Percentiles rank a stretch among this genome's conserved stretches.
Evolutionary conservation across 2,888 invertebrate genomes (phyloP).

Genomic region (Netelia fuscicornis): DNA sequence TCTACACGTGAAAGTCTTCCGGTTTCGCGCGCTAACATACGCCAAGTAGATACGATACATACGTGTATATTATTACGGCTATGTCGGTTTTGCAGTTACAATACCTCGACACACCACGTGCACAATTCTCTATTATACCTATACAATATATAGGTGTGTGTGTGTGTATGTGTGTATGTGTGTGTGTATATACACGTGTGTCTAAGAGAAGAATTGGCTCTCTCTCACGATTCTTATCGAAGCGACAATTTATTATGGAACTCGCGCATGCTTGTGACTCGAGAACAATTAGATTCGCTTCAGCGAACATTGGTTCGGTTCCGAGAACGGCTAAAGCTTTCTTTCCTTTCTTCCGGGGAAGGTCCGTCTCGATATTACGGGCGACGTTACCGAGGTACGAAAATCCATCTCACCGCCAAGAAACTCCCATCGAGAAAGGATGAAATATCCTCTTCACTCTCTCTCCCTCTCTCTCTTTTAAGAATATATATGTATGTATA

Average conservation of each 20-base stretch:
- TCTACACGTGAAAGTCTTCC: constrained; percentile 69
- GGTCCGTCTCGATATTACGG: neutral
- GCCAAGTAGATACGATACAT: constrained; percentile 1
- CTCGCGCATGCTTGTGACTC: constrained; percentile 21
- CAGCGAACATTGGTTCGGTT: neutral
- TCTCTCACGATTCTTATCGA: constrained; percentile 50
- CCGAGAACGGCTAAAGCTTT: constrained; percentile 19
- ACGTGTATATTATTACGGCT: neutral
- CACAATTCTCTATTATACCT: neutral
- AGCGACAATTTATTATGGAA: constrained; percentile 49
- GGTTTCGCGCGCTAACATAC: constrained; percentile 63
- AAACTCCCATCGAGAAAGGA: constrained; percentile 2
- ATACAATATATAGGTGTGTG: neutral
- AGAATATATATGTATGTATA: neutral
- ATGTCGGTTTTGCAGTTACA: constrained; percentile 18
- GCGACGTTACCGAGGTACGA: neutral
- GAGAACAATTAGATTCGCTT: neutral
- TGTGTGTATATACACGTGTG: constrained; percentile 2
- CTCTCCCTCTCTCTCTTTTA: too few species aligned
- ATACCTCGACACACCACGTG: constrained; percentile 47
- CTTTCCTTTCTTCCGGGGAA: constrained; percentile 35
- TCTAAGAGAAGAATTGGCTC: constrained; percentile 35
- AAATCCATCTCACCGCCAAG: neutral
- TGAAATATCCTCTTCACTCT: neutral
- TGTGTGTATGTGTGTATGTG: neutral